Evolutionary conservation across 2,113 vertebrate species (phyloP), one percentile per base, ranked within the genome.

Genomic region (Montifringilla adamsi): DNA sequence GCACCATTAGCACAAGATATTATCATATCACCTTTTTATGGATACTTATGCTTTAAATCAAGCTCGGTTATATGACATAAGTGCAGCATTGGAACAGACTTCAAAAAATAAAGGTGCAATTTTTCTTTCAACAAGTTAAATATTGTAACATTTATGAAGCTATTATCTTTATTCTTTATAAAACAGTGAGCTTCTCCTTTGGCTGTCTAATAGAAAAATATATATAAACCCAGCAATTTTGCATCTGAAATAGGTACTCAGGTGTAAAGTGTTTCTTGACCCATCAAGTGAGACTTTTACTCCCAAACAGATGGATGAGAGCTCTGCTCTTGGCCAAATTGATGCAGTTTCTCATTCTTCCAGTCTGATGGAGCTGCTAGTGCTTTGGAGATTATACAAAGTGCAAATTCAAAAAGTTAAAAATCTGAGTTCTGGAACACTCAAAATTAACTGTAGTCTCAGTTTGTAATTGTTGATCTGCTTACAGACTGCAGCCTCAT

Each of bases 11-110:
- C 90, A 86, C 64, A 92, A 93, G 94, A 80, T 95, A 94, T 95
- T 94, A 92, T 93, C 86, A 49, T 92, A 94, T 80, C 82, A 96
- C 90, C 85, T 95, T 92, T 96, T 94, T 94, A 96, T 96, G 60
- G 90, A 56, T 94, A 86, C 85, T 96, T 96, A 78, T 80, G 88
- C 95, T 96, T 92, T 93, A 96, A 97, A 95, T 49, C 69, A 81
- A 82, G 88, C 86, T 89, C 83, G 78, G 50, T 84, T 92, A 90
- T 78, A 33, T 92, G 90, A 70, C 92, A 89, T 55, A 90, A 89
- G 64, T 75, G 56, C 64, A 92, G 76, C 76, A 72, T 92, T 95
- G 80, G 86, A 97, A 92, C 76, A 60, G 80, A 59, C 76, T 93
- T 92, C 52, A 94, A 78, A 95, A 93, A 93, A 84, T 91, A 35